Evolutionary conservation across 35 echinoderm and acorn worm species (phyloP).

Genomic region (Nesometra sesokonis): DNA sequence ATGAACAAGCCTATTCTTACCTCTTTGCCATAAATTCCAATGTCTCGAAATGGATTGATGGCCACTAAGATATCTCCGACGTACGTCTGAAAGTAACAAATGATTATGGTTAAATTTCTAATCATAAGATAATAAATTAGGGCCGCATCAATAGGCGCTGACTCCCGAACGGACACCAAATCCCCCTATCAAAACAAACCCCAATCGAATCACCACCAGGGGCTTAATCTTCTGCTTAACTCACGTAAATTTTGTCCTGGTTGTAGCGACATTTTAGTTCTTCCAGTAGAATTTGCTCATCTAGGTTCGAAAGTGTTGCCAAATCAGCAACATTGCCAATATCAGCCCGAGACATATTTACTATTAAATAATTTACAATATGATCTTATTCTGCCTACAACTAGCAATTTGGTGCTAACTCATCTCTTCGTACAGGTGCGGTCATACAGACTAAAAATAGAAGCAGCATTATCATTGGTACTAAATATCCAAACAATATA

Average conservation of each 20-base stretch:
- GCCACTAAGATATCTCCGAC: conserved; percentile 95
- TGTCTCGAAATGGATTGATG: conserved; percentile 80
- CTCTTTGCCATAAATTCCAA: conserved; percentile 71
- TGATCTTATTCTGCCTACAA: not conserved
- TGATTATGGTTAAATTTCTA: not conserved
- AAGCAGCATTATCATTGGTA: not conserved
- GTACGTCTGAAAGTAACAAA: conserved; percentile 69
- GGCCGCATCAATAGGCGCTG: not conserved
- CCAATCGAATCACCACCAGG: too few species aligned
- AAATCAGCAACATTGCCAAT: conserved; percentile 67
- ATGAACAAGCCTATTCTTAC: conserved; percentile 5
- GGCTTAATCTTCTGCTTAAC: conserved; percentile 4
- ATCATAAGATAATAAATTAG: not conserved
- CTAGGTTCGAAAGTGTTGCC: conserved; percentile 53
- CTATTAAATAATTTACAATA: not conserved
- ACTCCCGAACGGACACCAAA: not conserved
- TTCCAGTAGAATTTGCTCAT: conserved; percentile 61
- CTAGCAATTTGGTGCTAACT: not conserved
- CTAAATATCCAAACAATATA: not conserved
- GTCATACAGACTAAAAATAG: not conserved
- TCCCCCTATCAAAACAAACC: not conserved
- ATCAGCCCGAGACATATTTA: conserved; percentile 9
- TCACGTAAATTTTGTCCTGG: conserved; percentile 77
- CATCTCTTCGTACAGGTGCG: not conserved
- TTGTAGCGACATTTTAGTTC: conserved; percentile 67